These are phyloP conservation scores for Orcinus orca DNA, from an alignment of 2,113 vertebrate genomes.

Conservation along the genomic window DNA sequence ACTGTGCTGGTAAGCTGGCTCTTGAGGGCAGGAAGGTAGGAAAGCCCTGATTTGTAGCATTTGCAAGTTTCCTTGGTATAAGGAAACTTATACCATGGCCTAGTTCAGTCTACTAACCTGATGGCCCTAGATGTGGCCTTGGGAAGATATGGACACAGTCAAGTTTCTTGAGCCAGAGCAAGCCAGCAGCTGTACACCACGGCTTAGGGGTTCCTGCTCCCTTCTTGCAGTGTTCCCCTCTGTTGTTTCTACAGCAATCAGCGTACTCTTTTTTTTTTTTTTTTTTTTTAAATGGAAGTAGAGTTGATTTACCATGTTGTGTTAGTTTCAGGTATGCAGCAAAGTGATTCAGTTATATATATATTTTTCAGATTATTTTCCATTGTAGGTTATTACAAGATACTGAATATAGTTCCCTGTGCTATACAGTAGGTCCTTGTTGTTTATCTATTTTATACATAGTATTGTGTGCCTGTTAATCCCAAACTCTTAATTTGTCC, in stretches of 20 bases:
- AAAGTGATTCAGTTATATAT: neutral
- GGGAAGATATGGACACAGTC: neutral
- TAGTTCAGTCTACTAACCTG: neutral
- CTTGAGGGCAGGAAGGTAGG: accelerated
- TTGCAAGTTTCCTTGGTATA: neutral
- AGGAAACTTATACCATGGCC: neutral
- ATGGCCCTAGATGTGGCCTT: neutral
- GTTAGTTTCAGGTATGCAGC: neutral
- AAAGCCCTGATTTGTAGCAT: neutral
- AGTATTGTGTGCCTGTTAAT: no score
- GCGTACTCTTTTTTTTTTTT: neutral
- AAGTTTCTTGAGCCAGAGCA: neutral
- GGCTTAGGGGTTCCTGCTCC: neutral
- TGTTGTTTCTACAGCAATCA: neutral
- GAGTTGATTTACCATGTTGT: neutral
- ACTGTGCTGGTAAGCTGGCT: neutral
- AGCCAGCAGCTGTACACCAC: neutral
- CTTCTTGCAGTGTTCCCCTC: neutral
- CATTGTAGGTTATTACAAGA: neutral
- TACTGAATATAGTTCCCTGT: no score
- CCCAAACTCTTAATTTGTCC: no score
- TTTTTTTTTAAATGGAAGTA: no score
- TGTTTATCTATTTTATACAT: no score
- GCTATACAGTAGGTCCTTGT: no score
- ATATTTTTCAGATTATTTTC: neutral